A percentile compares a stretch with the other conserved stretches of the same genome.
Conservation (phyloP, 1,140 invertebrate genomes). For the Drosophila arawakana region DNA sequence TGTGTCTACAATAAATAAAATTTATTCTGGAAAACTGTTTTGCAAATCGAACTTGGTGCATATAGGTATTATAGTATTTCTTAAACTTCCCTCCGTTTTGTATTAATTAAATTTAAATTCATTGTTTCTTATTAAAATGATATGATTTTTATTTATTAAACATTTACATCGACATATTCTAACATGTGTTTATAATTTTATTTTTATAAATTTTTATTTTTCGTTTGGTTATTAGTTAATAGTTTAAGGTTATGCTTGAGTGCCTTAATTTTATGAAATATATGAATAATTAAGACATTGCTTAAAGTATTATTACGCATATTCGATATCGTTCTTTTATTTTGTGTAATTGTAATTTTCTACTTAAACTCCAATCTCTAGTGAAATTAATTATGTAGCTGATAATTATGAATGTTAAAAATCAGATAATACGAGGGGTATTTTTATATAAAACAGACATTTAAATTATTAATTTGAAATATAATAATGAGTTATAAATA, state of each 20-base stretch:
- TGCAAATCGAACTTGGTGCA: too few species aligned
- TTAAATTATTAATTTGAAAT: neutral
- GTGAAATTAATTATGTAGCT: neutral
- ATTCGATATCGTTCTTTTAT: slow-evolving; percentile 13
- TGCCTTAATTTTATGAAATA: slow-evolving; percentile 32
- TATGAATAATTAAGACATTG: slow-evolving; percentile 33
- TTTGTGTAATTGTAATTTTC: slow-evolving; percentile 5
- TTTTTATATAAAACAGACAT: neutral
- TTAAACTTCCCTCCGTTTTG: too few species aligned
- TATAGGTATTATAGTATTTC: too few species aligned
- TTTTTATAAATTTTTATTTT: slow-evolving; percentile 2
- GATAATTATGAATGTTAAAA: too few species aligned
- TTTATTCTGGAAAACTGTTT: too few species aligned
- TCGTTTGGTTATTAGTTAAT: slow-evolving; percentile 33
- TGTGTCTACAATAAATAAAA: too few species aligned
- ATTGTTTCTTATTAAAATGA: slow-evolving; percentile 42
- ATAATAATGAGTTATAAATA: too few species aligned
- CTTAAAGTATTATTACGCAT: slow-evolving; percentile 31
- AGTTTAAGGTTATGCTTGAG: slow-evolving; percentile 25
- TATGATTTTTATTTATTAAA: slow-evolving; percentile 55
- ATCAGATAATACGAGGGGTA: too few species aligned
- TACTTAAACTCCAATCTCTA: neutral
- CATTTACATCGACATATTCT: slow-evolving; percentile 52
- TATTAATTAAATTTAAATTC: neutral
- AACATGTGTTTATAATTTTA: slow-evolving; percentile 21